Conservation (phyloP, 2,113 vertebrate species). For the Rhinoptilus africanus region DNA sequence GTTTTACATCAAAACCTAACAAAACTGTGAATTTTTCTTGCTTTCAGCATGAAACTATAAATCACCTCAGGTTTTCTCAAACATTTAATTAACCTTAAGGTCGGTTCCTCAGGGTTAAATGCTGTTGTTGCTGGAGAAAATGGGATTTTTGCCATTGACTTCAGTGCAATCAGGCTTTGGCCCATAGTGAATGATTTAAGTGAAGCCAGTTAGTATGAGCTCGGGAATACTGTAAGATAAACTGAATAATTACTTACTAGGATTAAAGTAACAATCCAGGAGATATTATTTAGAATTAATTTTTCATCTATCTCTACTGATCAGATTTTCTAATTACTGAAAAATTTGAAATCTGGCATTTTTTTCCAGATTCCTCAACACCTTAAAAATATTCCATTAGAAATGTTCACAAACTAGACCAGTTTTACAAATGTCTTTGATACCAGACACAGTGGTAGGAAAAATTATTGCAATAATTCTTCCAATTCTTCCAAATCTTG, state of each 20-base stretch:
- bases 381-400: background rate
- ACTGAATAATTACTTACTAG: background rate
- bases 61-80: conserved; percentile 59
- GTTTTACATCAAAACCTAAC: conserved; percentile 59
- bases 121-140: conserved; percentile 48
- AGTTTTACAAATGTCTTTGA: background rate
- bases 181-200: conserved; percentile 22
- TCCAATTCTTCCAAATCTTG: background rate
- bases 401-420: background rate
- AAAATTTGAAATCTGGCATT: background rate
- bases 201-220: background rate
- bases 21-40: conserved; percentile 59
- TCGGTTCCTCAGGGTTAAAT: conserved; percentile 61
- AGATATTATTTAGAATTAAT: conserved; percentile 17
- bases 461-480: background rate
- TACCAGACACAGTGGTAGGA: background rate
- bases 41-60: conserved; percentile 63
- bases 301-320: background rate
- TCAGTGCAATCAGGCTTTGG: conserved; percentile 30
- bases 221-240: conserved; percentile 23
- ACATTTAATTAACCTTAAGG: conserved; percentile 69
- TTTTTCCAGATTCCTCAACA: background rate
- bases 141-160: conserved; percentile 52
- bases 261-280: background rate
- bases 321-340: background rate